Evolutionary conservation across 2,888 invertebrate species (phyloP).

Genomic region (Plemyria rubiginata): DNA sequence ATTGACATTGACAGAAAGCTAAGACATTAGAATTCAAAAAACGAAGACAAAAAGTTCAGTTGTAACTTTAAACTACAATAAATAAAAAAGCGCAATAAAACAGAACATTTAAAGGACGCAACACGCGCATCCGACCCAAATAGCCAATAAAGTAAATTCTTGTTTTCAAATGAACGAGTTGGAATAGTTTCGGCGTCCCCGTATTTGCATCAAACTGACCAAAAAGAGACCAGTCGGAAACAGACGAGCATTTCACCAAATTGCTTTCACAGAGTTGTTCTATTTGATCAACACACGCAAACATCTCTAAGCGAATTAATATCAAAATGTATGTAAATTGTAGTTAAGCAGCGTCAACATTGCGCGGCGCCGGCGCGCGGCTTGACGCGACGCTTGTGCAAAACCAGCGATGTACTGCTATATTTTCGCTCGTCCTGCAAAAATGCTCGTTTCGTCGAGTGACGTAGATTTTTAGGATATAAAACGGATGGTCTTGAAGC

Average conservation of each 20-base stretch:
- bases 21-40: no score
- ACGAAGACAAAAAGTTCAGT: no score
- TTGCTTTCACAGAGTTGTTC: constrained; percentile 29
- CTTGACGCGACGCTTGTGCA: constrained; percentile 5
- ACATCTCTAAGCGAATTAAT: constrained; percentile 33
- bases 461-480: no score
- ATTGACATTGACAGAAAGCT: no score
- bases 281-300: constrained; percentile 31
- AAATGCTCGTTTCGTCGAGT: no score
- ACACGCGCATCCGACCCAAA: not conserved
- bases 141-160: constrained; percentile 17
- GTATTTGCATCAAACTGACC: constrained; percentile 22
- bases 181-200: constrained; percentile 23
- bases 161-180: constrained; percentile 23
- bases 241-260: constrained; percentile 12
- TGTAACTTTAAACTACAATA: not conserved
- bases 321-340: constrained; percentile 39
- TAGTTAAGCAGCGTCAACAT: constrained; percentile 31
- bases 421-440: not conserved
- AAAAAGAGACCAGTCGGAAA: constrained; percentile 18
- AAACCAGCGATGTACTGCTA: not conserved
- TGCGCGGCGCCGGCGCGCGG: constrained; percentile 16
- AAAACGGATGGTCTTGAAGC: no score
- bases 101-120: not conserved
- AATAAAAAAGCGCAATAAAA: not conserved